Percentiles rank a stretch among this genome's conserved stretches.
phyloP scores from a whole-genome alignment of 2,113 vertebrate genomes.

The Saguinus imperator region DNA sequence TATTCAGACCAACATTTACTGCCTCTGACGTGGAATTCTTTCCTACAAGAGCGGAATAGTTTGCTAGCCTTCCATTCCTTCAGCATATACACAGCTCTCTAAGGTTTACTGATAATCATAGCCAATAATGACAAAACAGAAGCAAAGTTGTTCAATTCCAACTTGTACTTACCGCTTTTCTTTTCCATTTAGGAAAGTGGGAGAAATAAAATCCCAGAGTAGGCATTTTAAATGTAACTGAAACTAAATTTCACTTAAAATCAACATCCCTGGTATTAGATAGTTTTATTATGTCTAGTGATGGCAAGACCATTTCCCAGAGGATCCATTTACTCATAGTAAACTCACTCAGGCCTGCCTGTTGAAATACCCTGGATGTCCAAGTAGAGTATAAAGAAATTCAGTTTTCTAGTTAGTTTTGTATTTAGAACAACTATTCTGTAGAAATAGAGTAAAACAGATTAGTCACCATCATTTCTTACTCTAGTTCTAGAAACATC shows the following conservation, averaged over 20 bases:
- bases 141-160: neutral
- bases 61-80: neutral
- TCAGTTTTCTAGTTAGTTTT: neutral
- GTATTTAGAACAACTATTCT: neutral
- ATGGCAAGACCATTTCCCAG: neutral
- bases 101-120: neutral
- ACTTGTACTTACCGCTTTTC: neutral
- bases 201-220: neutral
- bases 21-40: neutral
- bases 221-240: constrained; percentile 19
- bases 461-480: neutral
- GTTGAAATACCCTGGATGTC: neutral
- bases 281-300: neutral
- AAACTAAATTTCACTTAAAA: neutral
- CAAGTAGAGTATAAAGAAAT: neutral
- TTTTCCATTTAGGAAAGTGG: neutral
- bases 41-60: neutral
- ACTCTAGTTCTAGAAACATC: neutral
- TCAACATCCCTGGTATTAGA: neutral
- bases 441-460: neutral
- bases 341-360: neutral
- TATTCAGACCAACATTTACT: neutral
- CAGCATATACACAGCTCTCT: constrained; percentile 14
- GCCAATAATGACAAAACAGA: neutral
- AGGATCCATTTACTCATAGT: neutral